These are phyloP conservation scores for Drosophila aff. DNA, from an alignment of 1,140 invertebrate genomes.

Conservation along the genomic window DNA sequence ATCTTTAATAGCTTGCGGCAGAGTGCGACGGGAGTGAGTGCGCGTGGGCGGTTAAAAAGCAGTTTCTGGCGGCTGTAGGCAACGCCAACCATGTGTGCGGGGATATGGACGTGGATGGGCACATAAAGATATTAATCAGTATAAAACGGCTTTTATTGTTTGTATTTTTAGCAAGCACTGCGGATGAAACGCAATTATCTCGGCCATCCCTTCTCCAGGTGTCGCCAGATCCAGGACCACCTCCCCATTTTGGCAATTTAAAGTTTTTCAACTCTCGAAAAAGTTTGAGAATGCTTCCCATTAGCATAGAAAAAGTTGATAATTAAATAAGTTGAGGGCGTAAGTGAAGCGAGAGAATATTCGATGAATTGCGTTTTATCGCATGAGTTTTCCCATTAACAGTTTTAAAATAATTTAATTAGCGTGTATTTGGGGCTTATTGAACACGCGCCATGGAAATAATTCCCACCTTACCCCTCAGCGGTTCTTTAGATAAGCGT, in stretches of 20 bases:
- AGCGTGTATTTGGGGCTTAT: conserved; percentile 12
- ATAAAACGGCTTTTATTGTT: conserved; percentile 42
- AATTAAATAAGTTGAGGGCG: conserved; percentile 43
- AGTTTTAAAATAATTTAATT: conserved; percentile 36
- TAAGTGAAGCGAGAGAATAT: conserved; percentile 24
- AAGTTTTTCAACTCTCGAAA: conserved; percentile 21
- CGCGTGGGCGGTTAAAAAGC: conserved; percentile 31
- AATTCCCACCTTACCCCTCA: neutral
- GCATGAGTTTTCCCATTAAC: conserved; percentile 30
- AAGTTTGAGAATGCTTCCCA: conserved; percentile 25
- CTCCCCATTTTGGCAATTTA: conserved; percentile 13
- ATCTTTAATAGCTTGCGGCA: conserved; percentile 69
- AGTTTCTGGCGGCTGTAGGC: conserved; percentile 13
- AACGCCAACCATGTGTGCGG: conserved; percentile 9
- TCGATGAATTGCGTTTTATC: conserved; percentile 19
- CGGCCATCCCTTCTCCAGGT: conserved; percentile 1
- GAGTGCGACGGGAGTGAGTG: conserved; percentile 27
- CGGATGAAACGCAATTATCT: conserved; percentile 13
- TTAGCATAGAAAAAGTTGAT: conserved; percentile 38
- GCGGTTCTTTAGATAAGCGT: conserved; percentile 21
- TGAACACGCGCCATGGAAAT: conserved; percentile 8
- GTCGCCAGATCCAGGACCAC: neutral
- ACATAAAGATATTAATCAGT: conserved; percentile 60
- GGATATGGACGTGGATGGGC: conserved; percentile 20
- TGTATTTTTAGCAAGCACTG: conserved; percentile 11